Evolutionary conservation across 2,797 vertebrate species (phyloP).

Genomic region (Botia kubotai): DNA sequence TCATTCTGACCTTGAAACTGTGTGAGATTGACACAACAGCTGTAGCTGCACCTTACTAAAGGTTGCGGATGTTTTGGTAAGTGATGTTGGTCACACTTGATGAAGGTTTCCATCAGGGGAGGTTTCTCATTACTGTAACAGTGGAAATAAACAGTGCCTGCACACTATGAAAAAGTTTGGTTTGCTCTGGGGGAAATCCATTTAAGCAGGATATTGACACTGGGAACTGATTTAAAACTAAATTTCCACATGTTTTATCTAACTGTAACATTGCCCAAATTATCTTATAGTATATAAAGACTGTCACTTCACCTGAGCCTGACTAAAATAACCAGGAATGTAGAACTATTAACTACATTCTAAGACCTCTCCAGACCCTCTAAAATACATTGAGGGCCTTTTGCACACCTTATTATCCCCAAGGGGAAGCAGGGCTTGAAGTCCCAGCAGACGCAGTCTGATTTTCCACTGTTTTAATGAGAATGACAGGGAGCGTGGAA

Average conservation of each 20-base stretch:
- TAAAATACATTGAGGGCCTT: slow-evolving; percentile 35
- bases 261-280: background rate
- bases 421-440: slow-evolving; percentile 44
- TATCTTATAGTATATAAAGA: background rate
- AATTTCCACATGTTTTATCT: slow-evolving; percentile 22
- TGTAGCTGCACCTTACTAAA: slow-evolving; percentile 43
- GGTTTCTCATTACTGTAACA: slow-evolving; percentile 53
- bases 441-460: slow-evolving; percentile 56
- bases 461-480: slow-evolving; percentile 89
- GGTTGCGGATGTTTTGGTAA: slow-evolving; percentile 44
- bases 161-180: slow-evolving; percentile 28
- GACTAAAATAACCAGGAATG: slow-evolving; percentile 17
- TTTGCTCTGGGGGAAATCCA: slow-evolving; percentile 28
- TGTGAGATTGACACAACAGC: slow-evolving; percentile 38
- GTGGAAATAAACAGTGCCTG: slow-evolving; percentile 48
- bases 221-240: slow-evolving; percentile 27
- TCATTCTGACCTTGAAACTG: background rate
- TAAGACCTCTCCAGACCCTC: slow-evolving; percentile 20
- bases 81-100: slow-evolving; percentile 39
- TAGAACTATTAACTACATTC: slow-evolving; percentile 20
- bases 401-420: slow-evolving; percentile 42
- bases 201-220: slow-evolving; percentile 19
- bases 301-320: slow-evolving; percentile 27
- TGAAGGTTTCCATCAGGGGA: slow-evolving; percentile 47
- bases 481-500: slow-evolving; percentile 88